Evolutionary conservation across 2,797 vertebrate species (phyloP).

Genomic region (Dendrocincla tyrannina): DNA sequence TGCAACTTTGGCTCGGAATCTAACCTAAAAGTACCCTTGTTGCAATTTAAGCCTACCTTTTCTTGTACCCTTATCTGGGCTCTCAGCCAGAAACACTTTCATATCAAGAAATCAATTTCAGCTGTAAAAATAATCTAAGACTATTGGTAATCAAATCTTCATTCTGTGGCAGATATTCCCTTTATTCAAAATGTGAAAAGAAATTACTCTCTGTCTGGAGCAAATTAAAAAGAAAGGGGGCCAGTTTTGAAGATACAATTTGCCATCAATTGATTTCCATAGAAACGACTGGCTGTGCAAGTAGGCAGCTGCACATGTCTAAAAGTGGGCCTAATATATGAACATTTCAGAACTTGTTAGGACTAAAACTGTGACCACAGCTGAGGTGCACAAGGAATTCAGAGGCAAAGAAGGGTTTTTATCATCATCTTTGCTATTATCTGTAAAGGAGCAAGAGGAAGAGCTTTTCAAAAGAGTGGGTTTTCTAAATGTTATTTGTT

Average conservation of each 20-base stretch:
- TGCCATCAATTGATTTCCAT: neutral
- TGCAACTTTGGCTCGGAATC: neutral
- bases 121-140: neutral
- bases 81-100: neutral
- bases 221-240: neutral
- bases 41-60: neutral
- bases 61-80: neutral
- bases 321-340: neutral
- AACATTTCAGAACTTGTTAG: neutral
- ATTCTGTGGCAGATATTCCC: neutral
- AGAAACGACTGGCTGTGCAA: neutral
- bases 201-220: neutral
- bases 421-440: accelerated
- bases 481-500: neutral
- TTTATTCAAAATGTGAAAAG: neutral
- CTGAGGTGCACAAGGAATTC: neutral
- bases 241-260: neutral
- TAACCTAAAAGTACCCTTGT: neutral
- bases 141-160: neutral
- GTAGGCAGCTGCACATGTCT: neutral
- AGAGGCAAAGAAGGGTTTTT: neutral
- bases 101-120: neutral
- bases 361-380: neutral
- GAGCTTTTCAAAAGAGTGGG: neutral
- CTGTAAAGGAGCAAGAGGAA: neutral